Evolutionary conservation across 2,888 invertebrate species (phyloP), one percentile per base, ranked within the genome.

Genomic region (Masnerella sp.): DNA sequence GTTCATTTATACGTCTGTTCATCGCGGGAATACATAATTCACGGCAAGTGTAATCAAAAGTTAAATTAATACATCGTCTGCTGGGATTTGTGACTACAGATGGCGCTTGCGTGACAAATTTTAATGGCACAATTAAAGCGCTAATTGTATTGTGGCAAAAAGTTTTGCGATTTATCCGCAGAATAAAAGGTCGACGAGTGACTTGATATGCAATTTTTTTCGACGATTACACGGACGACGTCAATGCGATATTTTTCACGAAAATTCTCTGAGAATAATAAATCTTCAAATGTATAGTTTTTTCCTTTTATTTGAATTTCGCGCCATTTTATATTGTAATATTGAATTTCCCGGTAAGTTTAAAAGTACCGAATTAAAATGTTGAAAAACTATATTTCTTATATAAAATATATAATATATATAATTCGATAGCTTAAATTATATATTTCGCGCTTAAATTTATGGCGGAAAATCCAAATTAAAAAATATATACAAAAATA

Each of bases 1-100:
- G 74, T 12, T 79, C 36, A 9, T 43, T 49, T 47, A 17, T 32
- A 47, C 18, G 47, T 32, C 45, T n/a, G n/a, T 47, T 47, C 28
- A 20, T 30, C 17, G 15, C 28, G 49, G 36, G 36, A 20, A 36
- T 14, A 51, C 40, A 40, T n/a, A 40, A 51, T 36, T 52, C 22
- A 11, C 38, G 15, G 32, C 17, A 20, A 52, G 28, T 7, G 52
- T 17, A 52, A 52, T 52, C 32, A 52, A 51, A 52, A 52, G 38
- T 52, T 52, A 40, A 52, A 52, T 52, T 38, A 52, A 52, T 52
- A 38, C 11, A 20, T 14, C 25, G 25, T 52, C 38, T 38, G 36
- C n/a, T n/a, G 40, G 28, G 52, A 52, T 40, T 52, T 28, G 12
- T 40, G 15, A 22, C 9, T 22, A n/a, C 15, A 36, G 22, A 52